Evolutionary conservation across 2,113 vertebrate species (phyloP).

Genomic region (Eubucco bourcierii): DNA sequence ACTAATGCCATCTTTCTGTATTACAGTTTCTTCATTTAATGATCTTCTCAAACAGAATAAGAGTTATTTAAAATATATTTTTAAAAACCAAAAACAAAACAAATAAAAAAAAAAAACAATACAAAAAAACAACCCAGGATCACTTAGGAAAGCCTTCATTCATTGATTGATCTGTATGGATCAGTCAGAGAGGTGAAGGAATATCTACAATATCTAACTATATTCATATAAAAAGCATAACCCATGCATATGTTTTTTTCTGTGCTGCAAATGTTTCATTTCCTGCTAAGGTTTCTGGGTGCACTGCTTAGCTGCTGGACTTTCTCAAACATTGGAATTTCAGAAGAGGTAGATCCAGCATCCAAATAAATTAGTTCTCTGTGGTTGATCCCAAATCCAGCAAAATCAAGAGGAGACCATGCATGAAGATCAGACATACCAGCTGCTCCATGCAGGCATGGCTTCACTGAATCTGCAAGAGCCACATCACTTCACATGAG

Average conservation of each 20-base stretch:
- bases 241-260: not conserved
- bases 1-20: not conserved
- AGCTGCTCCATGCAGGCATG: fast-evolving
- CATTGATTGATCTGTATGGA: not conserved
- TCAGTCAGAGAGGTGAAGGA: not conserved
- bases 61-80: not conserved
- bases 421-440: fast-evolving
- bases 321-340: not conserved
- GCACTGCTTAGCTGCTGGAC: not conserved
- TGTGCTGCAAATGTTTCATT: not conserved
- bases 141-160: not conserved
- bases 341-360: not conserved
- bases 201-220: not conserved
- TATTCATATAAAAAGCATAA: not conserved
- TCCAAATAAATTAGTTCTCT: not conserved
- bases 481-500: not conserved
- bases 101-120: no score
- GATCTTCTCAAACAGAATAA: slow-evolving; percentile 31
- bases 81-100: no score
- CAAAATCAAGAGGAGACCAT: fast-evolving
- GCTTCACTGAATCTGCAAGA: fast-evolving
- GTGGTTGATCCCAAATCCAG: not conserved
- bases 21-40: not conserved
- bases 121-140: not conserved
- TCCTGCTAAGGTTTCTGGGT: not conserved